phyloP scores from a whole-genome alignment of 2,113 vertebrate genomes.

The Serilophus lunatus region DNA sequence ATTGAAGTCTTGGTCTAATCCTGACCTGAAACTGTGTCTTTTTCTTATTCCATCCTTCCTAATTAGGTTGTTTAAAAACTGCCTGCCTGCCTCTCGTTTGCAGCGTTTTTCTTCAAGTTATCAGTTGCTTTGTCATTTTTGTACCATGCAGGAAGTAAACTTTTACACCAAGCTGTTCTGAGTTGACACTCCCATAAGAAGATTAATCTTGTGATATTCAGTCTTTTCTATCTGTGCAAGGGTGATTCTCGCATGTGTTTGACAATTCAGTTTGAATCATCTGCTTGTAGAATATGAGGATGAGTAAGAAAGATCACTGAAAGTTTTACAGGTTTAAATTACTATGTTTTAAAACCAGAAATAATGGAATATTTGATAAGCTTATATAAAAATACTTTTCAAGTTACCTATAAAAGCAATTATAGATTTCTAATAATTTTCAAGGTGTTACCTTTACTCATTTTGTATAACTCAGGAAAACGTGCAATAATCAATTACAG shows the following conservation, averaged over 20 bases:
- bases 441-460: neutral
- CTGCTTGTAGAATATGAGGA: neutral
- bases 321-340: neutral
- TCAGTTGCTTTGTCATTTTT: neutral
- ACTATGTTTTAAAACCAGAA: neutral
- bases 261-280: neutral
- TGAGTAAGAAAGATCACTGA: neutral
- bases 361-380: neutral
- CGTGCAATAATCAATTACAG: neutral
- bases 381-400: neutral
- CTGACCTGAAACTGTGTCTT: neutral
- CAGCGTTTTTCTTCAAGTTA: neutral
- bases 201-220: neutral
- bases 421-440: neutral
- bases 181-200: neutral
- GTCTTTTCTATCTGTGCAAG: neutral
- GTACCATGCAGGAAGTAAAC: neutral
- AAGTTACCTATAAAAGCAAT: neutral
- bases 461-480: neutral
- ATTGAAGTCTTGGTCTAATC: neutral
- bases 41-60: neutral
- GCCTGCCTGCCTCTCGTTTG: neutral
- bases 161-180: neutral
- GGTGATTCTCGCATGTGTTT: neutral
- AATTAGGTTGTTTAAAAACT: neutral